Conservation (phyloP, 2,888 invertebrate species). For the Lycaena phlaeas region DNA sequence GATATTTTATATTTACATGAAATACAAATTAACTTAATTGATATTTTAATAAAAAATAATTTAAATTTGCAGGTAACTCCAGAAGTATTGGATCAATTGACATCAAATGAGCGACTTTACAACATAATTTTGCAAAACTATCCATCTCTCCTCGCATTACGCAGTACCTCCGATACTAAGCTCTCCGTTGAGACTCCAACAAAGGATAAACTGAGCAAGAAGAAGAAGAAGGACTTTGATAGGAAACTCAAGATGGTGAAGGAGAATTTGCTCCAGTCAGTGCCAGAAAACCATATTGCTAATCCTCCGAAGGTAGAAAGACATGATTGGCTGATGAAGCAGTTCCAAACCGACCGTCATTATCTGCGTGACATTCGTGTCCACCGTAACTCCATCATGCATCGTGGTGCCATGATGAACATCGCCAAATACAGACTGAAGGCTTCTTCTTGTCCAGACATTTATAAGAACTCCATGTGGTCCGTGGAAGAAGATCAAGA, state of each 20-base stretch:
- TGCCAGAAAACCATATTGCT: constrained; percentile 51
- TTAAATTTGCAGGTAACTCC: constrained; percentile 76
- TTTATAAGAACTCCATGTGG: constrained; percentile 89
- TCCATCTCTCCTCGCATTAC: constrained; percentile 76
- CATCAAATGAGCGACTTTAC: constrained; percentile 76
- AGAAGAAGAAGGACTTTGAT: constrained; percentile 48
- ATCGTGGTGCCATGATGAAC: constrained; percentile 89
- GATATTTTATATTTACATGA: no score
- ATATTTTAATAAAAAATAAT: no score
- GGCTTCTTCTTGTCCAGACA: constrained; percentile 94
- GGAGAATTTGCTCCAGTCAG: constrained; percentile 54
- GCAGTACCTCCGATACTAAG: constrained; percentile 77
- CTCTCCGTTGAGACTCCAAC: constrained; percentile 49
- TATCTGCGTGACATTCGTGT: constrained; percentile 80
- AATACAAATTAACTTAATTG: no score
- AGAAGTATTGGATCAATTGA: constrained; percentile 79
- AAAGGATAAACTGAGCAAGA: constrained; percentile 24
- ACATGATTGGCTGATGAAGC: constrained; percentile 60
- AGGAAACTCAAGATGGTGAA: constrained; percentile 51
- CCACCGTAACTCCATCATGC: constrained; percentile 88
- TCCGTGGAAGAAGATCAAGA: constrained; percentile 83
- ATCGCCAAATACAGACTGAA: constrained; percentile 86
- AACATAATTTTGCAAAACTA: constrained; percentile 82
- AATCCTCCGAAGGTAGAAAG: constrained; percentile 37
- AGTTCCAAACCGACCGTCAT: constrained; percentile 74